These are phyloP conservation scores for Pangasius mekongensis DNA, from an alignment of 2,797 vertebrate species.

Conservation along the genomic window DNA sequence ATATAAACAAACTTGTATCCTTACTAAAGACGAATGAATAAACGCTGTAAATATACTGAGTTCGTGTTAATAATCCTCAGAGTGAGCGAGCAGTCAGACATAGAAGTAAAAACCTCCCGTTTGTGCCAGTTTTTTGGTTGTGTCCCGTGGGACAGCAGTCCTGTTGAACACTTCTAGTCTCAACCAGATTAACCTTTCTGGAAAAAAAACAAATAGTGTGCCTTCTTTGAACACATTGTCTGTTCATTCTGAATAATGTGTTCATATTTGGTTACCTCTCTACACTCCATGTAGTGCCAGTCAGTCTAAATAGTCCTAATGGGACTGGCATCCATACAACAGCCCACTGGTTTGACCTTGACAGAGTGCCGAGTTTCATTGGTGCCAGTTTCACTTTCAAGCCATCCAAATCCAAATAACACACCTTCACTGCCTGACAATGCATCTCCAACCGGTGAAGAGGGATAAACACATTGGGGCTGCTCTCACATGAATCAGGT, in stretches of 20 bases:
- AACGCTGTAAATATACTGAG: not conserved
- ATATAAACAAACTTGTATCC: not conserved
- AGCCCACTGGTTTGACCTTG: conserved; percentile 46
- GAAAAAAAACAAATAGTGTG: not conserved
- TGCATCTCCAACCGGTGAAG: conserved; percentile 59
- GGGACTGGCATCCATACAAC: conserved; percentile 46
- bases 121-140: not conserved
- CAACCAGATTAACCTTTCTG: not conserved
- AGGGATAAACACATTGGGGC: conserved; percentile 67
- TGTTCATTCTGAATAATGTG: not conserved
- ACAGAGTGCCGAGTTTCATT: conserved; percentile 48
- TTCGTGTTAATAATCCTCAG: not conserved
- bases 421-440: conserved; percentile 42
- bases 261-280: conserved; percentile 4
- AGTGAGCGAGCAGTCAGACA: not conserved
- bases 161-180: not conserved
- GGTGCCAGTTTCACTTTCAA: conserved; percentile 34
- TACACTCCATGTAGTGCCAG: conserved; percentile 30
- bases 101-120: not conserved
- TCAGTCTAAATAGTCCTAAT: conserved; percentile 47
- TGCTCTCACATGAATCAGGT: conserved; percentile 73
- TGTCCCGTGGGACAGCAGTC: not conserved
- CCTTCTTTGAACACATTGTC: not conserved
- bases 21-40: not conserved
- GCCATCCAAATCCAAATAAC: conserved; percentile 49